Base-by-base conservation (phyloP, 1,140 invertebrate species). In the Drosophila carrolli region DNA sequence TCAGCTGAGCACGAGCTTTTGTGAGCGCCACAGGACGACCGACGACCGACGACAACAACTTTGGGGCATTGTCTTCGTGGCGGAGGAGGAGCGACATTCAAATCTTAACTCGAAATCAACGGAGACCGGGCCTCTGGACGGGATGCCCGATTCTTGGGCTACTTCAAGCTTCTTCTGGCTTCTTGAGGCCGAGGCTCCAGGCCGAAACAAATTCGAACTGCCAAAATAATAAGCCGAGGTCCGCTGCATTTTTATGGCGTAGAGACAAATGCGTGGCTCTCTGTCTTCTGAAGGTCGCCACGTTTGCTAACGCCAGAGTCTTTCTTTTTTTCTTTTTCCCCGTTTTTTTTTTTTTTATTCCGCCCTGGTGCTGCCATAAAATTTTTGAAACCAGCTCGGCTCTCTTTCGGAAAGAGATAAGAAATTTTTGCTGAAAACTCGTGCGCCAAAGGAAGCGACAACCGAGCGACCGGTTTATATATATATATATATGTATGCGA, bases 51-150 rank as follows among this genome's bases (percentile, higher is more conserved):
- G 53, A 66, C 62, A 13, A 60, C 62, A 38, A 46, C 62, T 32
- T 66, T 38, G 41, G 27, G 75, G 77, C 80, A 89, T 88, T 89
- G 84, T 89, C 77, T 89, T 76, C 41, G 35, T 57, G 63, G 66
- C 32, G 47, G 62, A 65, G 65, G 66, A 57, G 71, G 70, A 51
- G 54, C 54, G 55, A 89, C 89, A 91, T 91, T 91, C 89, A 91
- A 91, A 91, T 91, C 89, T 91, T 91, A 91, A 91, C 89, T 91
- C 58, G 83, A 91, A 91, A 91, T 91, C 89, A 91, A 90, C 68
- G 63, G 37, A 29, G 48, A 35, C 48, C 54, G 23, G 8, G 13
- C 13, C 48, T 35, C 29, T 51, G 48, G 48, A 38, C 11, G 37
- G 9, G 37, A 10, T 51, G 48, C 48, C 48, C 55, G 27, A 57